These are phyloP conservation scores for Ophion costatus DNA, from an alignment of 2,888 invertebrate genomes.

Conservation along the genomic window DNA sequence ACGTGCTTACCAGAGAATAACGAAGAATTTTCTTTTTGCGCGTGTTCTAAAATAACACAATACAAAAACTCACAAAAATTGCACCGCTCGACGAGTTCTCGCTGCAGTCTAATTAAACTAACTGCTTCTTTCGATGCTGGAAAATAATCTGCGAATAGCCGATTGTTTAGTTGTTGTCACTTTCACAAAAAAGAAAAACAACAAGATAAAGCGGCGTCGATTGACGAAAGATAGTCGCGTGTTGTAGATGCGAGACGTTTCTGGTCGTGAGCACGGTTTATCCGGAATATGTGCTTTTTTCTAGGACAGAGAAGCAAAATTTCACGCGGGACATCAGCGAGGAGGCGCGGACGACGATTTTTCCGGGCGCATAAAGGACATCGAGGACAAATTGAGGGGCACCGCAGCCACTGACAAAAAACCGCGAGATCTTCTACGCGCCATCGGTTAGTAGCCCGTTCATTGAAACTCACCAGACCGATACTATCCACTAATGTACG, in stretches of 20 bases:
- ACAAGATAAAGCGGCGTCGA: neutral
- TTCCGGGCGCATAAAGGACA: slow-evolving; percentile 87
- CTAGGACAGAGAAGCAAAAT: slow-evolving; percentile 84
- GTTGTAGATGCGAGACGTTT: slow-evolving; percentile 22
- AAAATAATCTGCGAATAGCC: slow-evolving; percentile 52
- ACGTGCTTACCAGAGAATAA: slow-evolving; percentile 41
- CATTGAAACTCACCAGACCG: no score
- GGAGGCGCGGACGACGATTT: slow-evolving; percentile 85
- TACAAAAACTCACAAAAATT: slow-evolving; percentile 37
- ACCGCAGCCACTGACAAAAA: slow-evolving; percentile 88
- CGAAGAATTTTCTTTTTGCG: slow-evolving; percentile 17
- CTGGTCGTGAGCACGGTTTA: neutral
- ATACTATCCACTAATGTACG: no score
- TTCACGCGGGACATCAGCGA: slow-evolving; percentile 80
- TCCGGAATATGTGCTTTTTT: slow-evolving; percentile 48
- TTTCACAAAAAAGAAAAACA: neutral
- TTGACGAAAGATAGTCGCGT: slow-evolving; percentile 25
- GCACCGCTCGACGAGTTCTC: slow-evolving; percentile 56
- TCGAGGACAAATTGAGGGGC: slow-evolving; percentile 91
- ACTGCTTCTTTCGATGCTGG: slow-evolving; percentile 56
- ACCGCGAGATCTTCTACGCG: slow-evolving; percentile 93
- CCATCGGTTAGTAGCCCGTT: slow-evolving; percentile 86
- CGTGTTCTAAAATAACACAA: slow-evolving; percentile 43
- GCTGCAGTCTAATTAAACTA: slow-evolving; percentile 60
- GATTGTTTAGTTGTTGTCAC: slow-evolving; percentile 6